These are phyloP conservation scores for Rallus limicola DNA, from an alignment of 2,113 vertebrate species.

Conservation along the genomic window DNA sequence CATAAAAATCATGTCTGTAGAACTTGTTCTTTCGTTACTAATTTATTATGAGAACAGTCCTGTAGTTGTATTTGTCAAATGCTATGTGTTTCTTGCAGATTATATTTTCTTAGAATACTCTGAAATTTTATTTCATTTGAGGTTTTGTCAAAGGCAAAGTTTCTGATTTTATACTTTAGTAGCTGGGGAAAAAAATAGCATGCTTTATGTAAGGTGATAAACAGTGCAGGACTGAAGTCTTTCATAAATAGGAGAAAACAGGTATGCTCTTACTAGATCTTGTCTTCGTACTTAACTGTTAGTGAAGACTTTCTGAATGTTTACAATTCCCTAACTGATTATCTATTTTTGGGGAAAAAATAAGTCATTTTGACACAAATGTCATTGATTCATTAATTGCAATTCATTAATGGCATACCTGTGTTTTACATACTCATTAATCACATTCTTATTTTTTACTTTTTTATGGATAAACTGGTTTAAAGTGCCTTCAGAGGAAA, in stretches of 20 bases:
- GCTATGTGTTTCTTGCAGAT: not conserved
- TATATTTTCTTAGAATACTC: not conserved
- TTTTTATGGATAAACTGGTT: not conserved
- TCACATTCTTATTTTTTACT: not conserved
- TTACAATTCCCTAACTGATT: not conserved
- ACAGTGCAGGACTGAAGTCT: not conserved
- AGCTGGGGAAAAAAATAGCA: not conserved
- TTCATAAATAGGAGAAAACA: not conserved
- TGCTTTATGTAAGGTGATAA: not conserved
- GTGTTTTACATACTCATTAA: not conserved
- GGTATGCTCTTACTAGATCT: not conserved
- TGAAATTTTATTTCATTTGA: not conserved
- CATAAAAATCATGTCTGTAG: not conserved
- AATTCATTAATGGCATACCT: not conserved
- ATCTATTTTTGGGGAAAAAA: not conserved
- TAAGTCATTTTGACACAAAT: not conserved
- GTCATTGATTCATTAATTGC: not conserved
- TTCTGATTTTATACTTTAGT: not conserved
- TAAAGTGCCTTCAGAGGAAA: not conserved
- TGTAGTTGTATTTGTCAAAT: not conserved
- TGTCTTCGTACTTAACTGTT: not conserved
- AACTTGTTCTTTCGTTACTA: not conserved
- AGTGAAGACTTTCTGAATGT: not conserved
- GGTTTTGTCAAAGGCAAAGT: not conserved
- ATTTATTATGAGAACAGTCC: not conserved